Percentiles rank a stretch among this genome's conserved stretches.
Conservation (phyloP, 2,113 vertebrate genomes). For the Desmodus rotundus region DNA sequence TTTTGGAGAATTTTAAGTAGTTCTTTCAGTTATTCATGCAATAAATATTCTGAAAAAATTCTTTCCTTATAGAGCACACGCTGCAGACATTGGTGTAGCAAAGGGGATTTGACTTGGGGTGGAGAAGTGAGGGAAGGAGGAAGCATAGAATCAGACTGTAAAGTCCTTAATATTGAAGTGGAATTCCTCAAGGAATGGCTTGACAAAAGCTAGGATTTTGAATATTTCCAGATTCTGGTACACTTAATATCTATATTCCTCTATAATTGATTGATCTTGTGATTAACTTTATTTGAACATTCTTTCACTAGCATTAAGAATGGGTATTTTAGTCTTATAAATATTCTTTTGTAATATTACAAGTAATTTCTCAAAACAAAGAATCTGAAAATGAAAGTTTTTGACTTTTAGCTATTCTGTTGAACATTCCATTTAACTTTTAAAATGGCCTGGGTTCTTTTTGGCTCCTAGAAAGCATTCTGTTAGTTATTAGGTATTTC, state of each 20-base stretch:
- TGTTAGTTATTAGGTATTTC: not conserved
- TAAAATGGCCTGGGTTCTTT: not conserved
- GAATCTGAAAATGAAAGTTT: not conserved
- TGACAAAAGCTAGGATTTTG: not conserved
- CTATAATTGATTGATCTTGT: not conserved
- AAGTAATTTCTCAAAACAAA: slow-evolving; percentile 1
- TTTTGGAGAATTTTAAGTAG: slow-evolving; percentile 35
- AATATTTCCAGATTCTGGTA: not conserved
- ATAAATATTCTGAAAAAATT: slow-evolving; percentile 11
- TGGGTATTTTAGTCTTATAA: not conserved
- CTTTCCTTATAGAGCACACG: not conserved
- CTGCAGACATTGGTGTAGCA: not conserved
- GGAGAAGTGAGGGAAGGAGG: not conserved
- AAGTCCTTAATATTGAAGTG: not conserved
- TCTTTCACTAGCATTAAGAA: not conserved
- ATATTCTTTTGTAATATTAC: not conserved
- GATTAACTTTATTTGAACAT: not conserved
- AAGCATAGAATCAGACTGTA: not conserved
- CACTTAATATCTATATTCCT: not conserved
- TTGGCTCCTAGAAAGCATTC: not conserved
- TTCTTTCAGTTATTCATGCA: not conserved
- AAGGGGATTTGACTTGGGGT: not conserved
- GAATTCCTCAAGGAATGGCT: not conserved
- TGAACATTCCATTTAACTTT: not conserved
- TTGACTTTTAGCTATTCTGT: not conserved